phyloP scores from a whole-genome alignment of 2,888 invertebrate genomes.

The Argyra leucocephala region DNA sequence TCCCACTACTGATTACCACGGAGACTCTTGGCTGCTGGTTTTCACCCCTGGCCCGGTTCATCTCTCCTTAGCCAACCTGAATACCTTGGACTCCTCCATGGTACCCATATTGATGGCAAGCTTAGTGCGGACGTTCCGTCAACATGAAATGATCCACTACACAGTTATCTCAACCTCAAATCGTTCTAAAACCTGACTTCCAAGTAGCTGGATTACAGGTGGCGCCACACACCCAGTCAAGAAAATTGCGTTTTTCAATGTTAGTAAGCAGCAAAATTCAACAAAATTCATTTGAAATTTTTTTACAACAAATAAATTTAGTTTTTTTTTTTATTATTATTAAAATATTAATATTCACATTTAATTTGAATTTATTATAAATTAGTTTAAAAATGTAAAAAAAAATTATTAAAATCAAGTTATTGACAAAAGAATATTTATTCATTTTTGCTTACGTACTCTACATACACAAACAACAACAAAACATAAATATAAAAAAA shows the following conservation, averaged over 20 bases:
- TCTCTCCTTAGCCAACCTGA: conserved; percentile 95
- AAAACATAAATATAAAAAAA: too few relatives aligned
- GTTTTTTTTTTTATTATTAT: too few relatives aligned
- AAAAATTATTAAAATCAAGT: too few relatives aligned
- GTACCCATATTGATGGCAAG: conserved; percentile 92
- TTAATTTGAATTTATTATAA: too few relatives aligned
- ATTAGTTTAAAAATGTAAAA: too few relatives aligned
- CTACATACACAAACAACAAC: too few relatives aligned
- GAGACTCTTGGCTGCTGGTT: conserved; percentile 99
- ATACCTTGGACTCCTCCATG: conserved; percentile 69
- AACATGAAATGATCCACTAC: conserved; percentile 51
- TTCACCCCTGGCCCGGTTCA: conserved; percentile 98
- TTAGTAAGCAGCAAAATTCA: too few relatives aligned
- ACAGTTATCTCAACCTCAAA: conserved; percentile 80
- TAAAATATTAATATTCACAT: too few relatives aligned
- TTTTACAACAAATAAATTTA: too few relatives aligned
- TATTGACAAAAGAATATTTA: too few relatives aligned
- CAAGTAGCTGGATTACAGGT: conserved; percentile 97
- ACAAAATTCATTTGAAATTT: too few relatives aligned
- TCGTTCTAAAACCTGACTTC: conserved; percentile 86
- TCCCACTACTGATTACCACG: conserved; percentile 98
- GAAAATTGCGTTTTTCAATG: neutral
- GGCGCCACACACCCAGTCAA: conserved; percentile 88
- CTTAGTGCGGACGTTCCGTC: conserved; percentile 95
- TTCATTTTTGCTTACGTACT: too few relatives aligned